phyloP scores from a whole-genome alignment of 2,797 vertebrate species.

The Molossus molossus region DNA sequence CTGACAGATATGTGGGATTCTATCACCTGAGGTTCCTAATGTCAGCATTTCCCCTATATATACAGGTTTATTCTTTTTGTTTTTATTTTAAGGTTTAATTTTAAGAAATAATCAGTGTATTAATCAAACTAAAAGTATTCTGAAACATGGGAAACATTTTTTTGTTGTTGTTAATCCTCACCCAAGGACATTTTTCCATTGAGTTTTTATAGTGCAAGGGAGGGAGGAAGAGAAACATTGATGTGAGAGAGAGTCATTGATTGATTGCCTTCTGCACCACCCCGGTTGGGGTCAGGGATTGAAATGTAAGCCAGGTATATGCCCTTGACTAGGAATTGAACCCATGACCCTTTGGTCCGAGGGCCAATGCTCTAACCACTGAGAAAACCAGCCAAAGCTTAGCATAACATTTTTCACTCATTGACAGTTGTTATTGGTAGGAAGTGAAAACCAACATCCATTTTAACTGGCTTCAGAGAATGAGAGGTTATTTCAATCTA shows the following conservation, averaged over 20 bases:
- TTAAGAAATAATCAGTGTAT: neutral
- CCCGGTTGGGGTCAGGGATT: too few species aligned
- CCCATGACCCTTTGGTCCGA: too few species aligned
- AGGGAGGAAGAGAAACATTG: too few species aligned
- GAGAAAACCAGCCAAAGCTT: too few species aligned
- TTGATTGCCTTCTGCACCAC: too few species aligned
- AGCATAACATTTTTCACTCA: neutral
- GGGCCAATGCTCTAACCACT: too few species aligned
- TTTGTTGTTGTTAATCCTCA: too few species aligned
- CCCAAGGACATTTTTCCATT: too few species aligned
- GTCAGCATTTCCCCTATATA: neutral
- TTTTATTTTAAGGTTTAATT: neutral
- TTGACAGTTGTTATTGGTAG: neutral
- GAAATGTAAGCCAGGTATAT: too few species aligned
- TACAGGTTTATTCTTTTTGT: neutral
- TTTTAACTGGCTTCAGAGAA: conserved; percentile 36
- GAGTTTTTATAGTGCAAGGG: too few species aligned
- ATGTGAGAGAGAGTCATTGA: too few species aligned
- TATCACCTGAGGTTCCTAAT: neutral
- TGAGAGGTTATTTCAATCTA: neutral
- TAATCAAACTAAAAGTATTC: neutral
- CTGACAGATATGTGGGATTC: neutral
- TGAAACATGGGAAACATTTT: neutral
- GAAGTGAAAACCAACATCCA: neutral
- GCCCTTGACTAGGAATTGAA: too few species aligned